Evolutionary conservation across 1,140 invertebrate species (phyloP).

Genomic region (Aricia agestis): DNA sequence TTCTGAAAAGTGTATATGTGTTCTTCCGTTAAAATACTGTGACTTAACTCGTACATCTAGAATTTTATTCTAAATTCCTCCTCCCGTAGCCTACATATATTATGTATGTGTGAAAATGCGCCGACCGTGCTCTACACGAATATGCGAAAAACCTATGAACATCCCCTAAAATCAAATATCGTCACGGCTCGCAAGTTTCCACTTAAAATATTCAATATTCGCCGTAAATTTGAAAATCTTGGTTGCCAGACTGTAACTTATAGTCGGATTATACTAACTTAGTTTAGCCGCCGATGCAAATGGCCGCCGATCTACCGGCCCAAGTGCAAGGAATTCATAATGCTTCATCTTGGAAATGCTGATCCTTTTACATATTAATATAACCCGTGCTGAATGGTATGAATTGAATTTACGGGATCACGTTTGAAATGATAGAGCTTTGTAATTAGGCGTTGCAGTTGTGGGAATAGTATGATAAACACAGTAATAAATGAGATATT

Average conservation of each 20-base stretch:
- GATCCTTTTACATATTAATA: conserved; percentile 19
- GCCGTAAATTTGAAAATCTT: conserved; percentile 56
- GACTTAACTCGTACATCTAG: too few relatives aligned
- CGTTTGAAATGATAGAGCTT: too few relatives aligned
- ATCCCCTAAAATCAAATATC: background rate
- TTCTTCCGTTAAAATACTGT: too few relatives aligned
- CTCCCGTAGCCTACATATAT: too few relatives aligned
- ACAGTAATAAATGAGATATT: too few relatives aligned
- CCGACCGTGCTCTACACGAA: too few relatives aligned
- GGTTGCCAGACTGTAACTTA: conserved; percentile 52
- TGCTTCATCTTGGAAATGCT: conserved; percentile 43
- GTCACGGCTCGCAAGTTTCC: background rate
- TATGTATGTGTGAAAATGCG: too few relatives aligned
- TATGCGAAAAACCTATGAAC: background rate
- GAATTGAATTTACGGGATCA: background rate
- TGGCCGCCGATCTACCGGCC: conserved; percentile 48
- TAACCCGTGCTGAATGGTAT: conserved; percentile 4
- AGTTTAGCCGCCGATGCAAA: conserved; percentile 61
- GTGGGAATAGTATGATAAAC: too few relatives aligned
- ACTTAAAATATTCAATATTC: conserved; percentile 9
- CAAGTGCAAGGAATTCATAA: conserved; percentile 62
- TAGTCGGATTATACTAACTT: conserved; percentile 64
- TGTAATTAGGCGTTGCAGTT: too few relatives aligned
- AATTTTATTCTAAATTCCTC: too few relatives aligned
- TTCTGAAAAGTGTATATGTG: too few relatives aligned